Base-by-base conservation (phyloP, 2,888 invertebrate species). In the Congeria kusceri region DNA sequence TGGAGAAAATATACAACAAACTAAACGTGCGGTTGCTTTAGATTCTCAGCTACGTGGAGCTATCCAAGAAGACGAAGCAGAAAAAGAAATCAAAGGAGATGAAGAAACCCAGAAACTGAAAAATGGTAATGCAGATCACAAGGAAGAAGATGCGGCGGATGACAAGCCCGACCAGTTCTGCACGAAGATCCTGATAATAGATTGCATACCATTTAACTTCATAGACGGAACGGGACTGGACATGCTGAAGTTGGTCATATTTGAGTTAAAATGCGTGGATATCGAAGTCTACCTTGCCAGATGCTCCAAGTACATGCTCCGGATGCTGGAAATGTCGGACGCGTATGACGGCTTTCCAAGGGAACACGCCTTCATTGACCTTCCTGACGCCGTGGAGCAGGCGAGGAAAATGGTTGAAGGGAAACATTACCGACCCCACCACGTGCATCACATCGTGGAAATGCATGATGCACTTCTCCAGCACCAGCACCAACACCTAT, bases 131-230 rank as follows among this genome's bases (percentile, higher is more conserved):
- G 29, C 0, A 3, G 18, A 20, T 18, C 28, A 28, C 61, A 20
- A 20, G n/a, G 20, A 46, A 23, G 46, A 64, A n/a, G 59, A 65
- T 0, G 53, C 20, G 7, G 7, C 5, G 53, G 25, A 5, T 4
- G 53, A 53, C 7, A 20, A 53, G 2, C n/a, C 53, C 53, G 67
- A 69, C 32, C 44, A 44, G n/a, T 53, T 62, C n/a, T 62, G 27
- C 62, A 61, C 59, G 5, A 79, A 71, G 57, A 32, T 57, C 4
- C 69, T 91, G 49, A 83, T 91, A 29, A 66, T 92, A n/a, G 92
- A 92, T 74, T 91, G 90, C 65, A 87, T 88, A 15, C 75, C 86
- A n/a, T 86, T 91, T 29, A 87, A 88, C 29, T 91, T 91, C 75
- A 86, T 91, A 18, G 92, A 92, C 65, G 76, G 90, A 0, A 87